These are phyloP conservation scores for Oncorhynchus nerka DNA, from an alignment of 2,113 vertebrate species.

Conservation along the genomic window DNA sequence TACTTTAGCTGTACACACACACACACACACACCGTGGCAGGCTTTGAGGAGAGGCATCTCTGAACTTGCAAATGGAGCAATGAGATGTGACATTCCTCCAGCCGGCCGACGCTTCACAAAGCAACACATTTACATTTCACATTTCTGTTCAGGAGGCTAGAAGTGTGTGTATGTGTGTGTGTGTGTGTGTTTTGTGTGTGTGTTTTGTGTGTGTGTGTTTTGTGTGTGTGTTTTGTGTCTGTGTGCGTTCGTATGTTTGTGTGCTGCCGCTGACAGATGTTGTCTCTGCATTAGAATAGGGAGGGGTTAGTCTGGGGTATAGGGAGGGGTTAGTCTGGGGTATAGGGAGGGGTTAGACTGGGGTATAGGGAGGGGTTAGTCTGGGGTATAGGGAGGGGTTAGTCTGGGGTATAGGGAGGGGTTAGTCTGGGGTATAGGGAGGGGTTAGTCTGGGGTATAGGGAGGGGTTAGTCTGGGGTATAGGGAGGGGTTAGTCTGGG, in stretches of 20 bases:
- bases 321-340: not conserved
- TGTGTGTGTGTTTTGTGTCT: not conserved
- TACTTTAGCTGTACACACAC: not conserved
- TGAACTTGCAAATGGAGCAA: conserved; percentile 73
- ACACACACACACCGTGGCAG: conserved; percentile 27
- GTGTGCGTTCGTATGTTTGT: too few relatives aligned
- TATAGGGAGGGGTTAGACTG: not conserved
- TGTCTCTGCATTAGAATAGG: not conserved
- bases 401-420: too few relatives aligned
- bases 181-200: conserved; percentile 5
- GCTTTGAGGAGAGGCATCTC: conserved; percentile 54
- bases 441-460: not conserved
- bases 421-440: too few relatives aligned
- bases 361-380: too few relatives aligned
- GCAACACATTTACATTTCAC: conserved; percentile 49
- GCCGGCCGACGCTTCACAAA: conserved; percentile 41
- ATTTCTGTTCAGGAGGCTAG: conserved; percentile 59
- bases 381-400: too few relatives aligned
- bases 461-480: not conserved
- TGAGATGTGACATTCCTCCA: conserved; percentile 75
- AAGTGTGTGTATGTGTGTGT: conserved; percentile 31
- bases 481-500: too few relatives aligned
- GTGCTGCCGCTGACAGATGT: too few relatives aligned
- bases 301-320: not conserved
- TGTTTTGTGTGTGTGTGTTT: not conserved